Evolutionary conservation across 2,797 vertebrate genomes (phyloP), one percentile per base, ranked within the genome.

Genomic region (Mus spretus): DNA sequence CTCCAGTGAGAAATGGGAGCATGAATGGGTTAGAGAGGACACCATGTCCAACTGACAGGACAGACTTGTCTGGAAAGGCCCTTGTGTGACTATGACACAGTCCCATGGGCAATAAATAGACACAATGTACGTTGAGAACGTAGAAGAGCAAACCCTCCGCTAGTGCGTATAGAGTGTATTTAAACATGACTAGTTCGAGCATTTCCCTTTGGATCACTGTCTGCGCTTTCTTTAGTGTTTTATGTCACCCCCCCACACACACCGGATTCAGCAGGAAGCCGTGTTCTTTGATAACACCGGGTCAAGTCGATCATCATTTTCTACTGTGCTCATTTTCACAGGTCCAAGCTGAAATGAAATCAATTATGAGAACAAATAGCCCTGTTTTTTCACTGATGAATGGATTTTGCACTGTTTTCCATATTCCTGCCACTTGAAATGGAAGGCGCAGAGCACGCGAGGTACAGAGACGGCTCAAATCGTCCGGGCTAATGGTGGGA

Each of bases 401-500:
- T 98, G 97, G 96, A 93, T 81, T 95, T 94, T 96, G 90, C 97
- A 92, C 95, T 95, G 88, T 96, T 97, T 98, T 97, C 98, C 97
- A 96, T 92, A 97, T 97, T 98, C 97, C 97, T 96, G 97, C 95
- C 90, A 53, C 97, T 98, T 96, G 97, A 95, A 98, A 44, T 82
- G 98, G 97, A 97, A 98, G 97, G 93, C 94, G 90, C 8, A 53
- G 91, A 98, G 97, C 96, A 89, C 96, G 74, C 11, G 95, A 74
- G 97, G 96, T 82, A 83, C 90, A 78, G 89, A 88, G 91, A 95
- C 90, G 90, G 89, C 96, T 98, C 97, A 96, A 93, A 53, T 31
- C 55, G 95, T 97, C 98, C 88, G 44, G 70, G 97, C 98, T 99
- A 98, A 99, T 98, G 98, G 98, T 96, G 94, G 96, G 82, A 98